Percentiles rank a stretch among this genome's conserved stretches.
These are phyloP conservation scores for Zootoca vivipara DNA, from an alignment of 2,113 vertebrate genomes.

Conservation along the genomic window DNA sequence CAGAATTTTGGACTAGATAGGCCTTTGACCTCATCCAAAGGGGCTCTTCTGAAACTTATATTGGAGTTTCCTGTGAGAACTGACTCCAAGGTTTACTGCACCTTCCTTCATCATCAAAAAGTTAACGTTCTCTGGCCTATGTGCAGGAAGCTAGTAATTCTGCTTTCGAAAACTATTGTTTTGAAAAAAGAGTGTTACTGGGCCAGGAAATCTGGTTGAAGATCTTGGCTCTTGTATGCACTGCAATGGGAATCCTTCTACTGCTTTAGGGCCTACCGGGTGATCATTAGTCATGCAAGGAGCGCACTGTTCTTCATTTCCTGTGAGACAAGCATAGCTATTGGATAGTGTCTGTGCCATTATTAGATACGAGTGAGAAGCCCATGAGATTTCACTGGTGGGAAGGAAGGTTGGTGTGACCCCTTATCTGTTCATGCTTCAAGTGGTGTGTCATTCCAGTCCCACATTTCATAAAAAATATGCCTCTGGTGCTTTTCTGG, in stretches of 20 bases:
- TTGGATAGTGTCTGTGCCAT: not conserved
- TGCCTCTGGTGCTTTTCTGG: no score
- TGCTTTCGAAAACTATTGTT: not conserved
- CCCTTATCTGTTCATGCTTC: not conserved
- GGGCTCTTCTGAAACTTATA: no score
- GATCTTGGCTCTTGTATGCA: not conserved
- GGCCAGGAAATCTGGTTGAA: not conserved
- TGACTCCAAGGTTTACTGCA: not conserved
- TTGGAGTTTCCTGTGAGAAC: no score
- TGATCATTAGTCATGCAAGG: not conserved
- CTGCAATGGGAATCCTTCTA: not conserved
- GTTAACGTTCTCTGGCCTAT: fast-evolving
- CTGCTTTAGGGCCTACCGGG: not conserved
- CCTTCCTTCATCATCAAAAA: constrained; percentile 34
- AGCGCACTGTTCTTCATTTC: not conserved
- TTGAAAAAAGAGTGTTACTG: not conserved
- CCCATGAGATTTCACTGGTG: not conserved
- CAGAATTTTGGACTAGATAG: not conserved
- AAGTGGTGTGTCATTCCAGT: not conserved
- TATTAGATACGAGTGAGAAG: not conserved
- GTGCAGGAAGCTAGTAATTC: not conserved
- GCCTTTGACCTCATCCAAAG: not conserved
- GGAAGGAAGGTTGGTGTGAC: not conserved
- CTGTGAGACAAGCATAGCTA: not conserved
- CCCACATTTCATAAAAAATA: not conserved